Base-by-base conservation (phyloP, 2,797 vertebrate species). In the Amblyraja radiata region DNA sequence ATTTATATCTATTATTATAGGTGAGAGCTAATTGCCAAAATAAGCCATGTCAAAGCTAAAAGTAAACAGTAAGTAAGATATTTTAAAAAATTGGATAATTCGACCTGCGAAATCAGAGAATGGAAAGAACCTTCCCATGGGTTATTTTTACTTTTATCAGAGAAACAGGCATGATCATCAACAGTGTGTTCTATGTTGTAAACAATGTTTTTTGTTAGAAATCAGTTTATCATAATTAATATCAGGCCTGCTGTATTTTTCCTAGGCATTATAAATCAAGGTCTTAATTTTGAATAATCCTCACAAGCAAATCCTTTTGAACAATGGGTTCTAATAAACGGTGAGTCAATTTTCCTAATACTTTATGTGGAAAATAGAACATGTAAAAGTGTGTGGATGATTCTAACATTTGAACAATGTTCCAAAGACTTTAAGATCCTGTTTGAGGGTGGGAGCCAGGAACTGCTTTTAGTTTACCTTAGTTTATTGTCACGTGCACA, bases 321-420 rank as follows among this genome's bases (percentile, higher is more conserved):
- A 92, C 5, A 11, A 92, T 92, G 90, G 90, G 90, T 92, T 92
- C 90, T 39, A 92, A 92, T 92, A 92, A 76, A 23, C 74, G 90
- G 90, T 92, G 71, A 76, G 90, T 54, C 71, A 39, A 68, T 2
- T 68, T 81, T 9, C 79, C 11, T 88, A 16, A 3, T 68, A 32
- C 61, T 68, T 68, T 86, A 6, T 65, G 84, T 23, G 18, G 7
- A 14, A 36, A 88, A 88, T 68, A 14, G 14, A 68, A 18, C 16
- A 23, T 68, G 84, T 8, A 36, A 11, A 65, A 6, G 11, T 88
- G 8, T 88, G 25, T 81, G 65, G n/a, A 18, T 36, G 7, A 14
- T 36, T 88, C 21, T 88, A 63, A 68, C 6, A 18, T 21, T 88
- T 88, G 21, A 54, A 54, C 46, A 54, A 54, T 2, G 54, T 14